Evolutionary conservation across 2,888 invertebrate genomes (phyloP).

Genomic region (Cylloceria caligata): DNA sequence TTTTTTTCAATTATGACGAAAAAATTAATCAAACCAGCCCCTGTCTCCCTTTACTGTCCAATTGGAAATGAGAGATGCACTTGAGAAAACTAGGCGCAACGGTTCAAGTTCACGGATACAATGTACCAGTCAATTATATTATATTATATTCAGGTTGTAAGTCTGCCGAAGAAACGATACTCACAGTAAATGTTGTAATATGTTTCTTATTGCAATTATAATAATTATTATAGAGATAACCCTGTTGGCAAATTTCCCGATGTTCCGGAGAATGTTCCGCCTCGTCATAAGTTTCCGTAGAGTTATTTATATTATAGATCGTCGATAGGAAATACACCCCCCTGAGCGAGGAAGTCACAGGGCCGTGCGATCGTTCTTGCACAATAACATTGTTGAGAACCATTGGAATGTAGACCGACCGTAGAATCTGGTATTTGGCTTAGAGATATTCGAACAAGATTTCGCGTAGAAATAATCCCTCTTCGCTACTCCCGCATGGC

Average conservation of each 20-base stretch:
- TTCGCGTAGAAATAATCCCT: slow-evolving; percentile 41
- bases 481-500: not conserved
- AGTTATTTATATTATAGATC: slow-evolving; percentile 42
- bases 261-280: slow-evolving; percentile 5
- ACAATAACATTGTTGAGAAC: slow-evolving; percentile 62
- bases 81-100: not conserved
- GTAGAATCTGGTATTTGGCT: slow-evolving; percentile 53
- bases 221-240: too few species aligned
- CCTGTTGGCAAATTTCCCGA: slow-evolving; percentile 32
- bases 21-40: too few species aligned
- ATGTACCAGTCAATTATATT: not conserved
- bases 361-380: slow-evolving; percentile 46
- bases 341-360: slow-evolving; percentile 5
- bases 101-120: not conserved
- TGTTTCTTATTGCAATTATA: slow-evolving; percentile 4
- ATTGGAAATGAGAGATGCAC: not conserved
- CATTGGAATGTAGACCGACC: slow-evolving; percentile 52
- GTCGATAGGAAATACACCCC: slow-evolving; percentile 24
- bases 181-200: not conserved
- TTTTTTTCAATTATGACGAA: too few species aligned
- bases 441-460: slow-evolving; percentile 62
- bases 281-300: slow-evolving; percentile 17
- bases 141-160: not conserved
- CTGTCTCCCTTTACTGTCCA: not conserved
- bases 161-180: not conserved